Percentiles rank a stretch among this genome's conserved stretches.
Conservation (phyloP, 2,888 invertebrate species). For the Herminia tarsipennalis region DNA sequence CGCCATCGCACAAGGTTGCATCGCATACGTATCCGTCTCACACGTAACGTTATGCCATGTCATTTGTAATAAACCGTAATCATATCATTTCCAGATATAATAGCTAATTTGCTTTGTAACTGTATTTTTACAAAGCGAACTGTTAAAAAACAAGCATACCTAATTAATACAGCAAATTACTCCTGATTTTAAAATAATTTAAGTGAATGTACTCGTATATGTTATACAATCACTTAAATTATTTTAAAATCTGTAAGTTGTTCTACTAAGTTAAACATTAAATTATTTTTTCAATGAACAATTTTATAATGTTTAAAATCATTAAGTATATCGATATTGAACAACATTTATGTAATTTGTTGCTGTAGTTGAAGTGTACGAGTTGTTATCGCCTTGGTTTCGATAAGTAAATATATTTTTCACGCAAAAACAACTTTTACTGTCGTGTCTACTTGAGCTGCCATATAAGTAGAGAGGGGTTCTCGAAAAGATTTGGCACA, state of each 20-base stretch:
- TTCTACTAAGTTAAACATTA: too few species aligned
- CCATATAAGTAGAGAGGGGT: conserved; percentile 65
- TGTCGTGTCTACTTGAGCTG: conserved; percentile 55
- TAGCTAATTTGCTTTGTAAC: conserved; percentile 19
- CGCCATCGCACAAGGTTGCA: conserved; percentile 77
- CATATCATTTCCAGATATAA: conserved; percentile 46
- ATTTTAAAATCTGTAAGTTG: too few species aligned
- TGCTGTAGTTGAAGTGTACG: conserved; percentile 3
- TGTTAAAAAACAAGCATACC: not conserved
- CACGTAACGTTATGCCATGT: conserved; percentile 69
- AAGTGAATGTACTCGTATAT: too few species aligned
- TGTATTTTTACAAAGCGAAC: not conserved
- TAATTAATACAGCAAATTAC: not conserved
- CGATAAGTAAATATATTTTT: conserved; percentile 39
- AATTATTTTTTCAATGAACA: too few species aligned
- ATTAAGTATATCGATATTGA: too few species aligned
- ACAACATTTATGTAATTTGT: conserved; percentile 1
- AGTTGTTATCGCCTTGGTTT: conserved; percentile 44
- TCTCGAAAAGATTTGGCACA: conserved; percentile 77
- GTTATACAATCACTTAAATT: too few species aligned
- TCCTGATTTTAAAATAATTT: not conserved
- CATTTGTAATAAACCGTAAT: conserved; percentile 45
- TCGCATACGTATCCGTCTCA: conserved; percentile 62
- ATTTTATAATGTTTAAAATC: too few species aligned
- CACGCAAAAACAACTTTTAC: conserved; percentile 75